phyloP scores from a whole-genome alignment of 2,888 invertebrate species.

The Platyscelio sp. region DNA sequence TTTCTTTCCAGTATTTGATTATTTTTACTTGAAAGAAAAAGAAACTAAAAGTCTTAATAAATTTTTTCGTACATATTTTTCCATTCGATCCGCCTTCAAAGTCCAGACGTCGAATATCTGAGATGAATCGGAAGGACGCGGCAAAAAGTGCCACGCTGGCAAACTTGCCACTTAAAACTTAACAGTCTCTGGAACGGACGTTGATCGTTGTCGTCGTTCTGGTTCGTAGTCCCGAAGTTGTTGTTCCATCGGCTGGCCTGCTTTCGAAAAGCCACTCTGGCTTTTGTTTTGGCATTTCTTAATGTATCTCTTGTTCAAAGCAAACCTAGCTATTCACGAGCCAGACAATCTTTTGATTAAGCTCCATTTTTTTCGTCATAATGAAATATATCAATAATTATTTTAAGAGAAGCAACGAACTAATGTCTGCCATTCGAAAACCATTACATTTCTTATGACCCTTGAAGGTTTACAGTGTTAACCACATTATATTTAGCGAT shows the following conservation, averaged over 20 bases:
- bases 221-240: conserved; percentile 70
- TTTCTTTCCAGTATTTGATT: conserved; percentile 31
- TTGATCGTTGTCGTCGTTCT: conserved; percentile 73
- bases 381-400: conserved; percentile 67
- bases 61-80: conserved; percentile 56
- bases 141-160: conserved; percentile 70
- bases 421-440: no score
- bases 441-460: no score
- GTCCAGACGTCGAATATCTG: conserved; percentile 70
- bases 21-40: no score
- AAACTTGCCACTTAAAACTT: conserved; percentile 83
- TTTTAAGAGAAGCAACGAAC: conserved; percentile 39
- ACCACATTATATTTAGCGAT: no score
- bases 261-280: conserved; percentile 75
- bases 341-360: conserved; percentile 16
- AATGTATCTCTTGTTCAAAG: conserved; percentile 77
- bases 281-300: conserved; percentile 81
- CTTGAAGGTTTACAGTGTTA: no score
- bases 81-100: conserved; percentile 70
- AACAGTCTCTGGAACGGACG: conserved; percentile 71
- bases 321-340: no score
- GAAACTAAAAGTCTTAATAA: no score
- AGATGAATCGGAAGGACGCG: conserved; percentile 67
- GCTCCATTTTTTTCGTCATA: conserved; percentile 40
- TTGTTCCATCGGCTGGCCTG: conserved; percentile 74